Base-by-base conservation (phyloP, 1,140 invertebrate genomes). In the Aphaenogaster ashmeadi region DNA sequence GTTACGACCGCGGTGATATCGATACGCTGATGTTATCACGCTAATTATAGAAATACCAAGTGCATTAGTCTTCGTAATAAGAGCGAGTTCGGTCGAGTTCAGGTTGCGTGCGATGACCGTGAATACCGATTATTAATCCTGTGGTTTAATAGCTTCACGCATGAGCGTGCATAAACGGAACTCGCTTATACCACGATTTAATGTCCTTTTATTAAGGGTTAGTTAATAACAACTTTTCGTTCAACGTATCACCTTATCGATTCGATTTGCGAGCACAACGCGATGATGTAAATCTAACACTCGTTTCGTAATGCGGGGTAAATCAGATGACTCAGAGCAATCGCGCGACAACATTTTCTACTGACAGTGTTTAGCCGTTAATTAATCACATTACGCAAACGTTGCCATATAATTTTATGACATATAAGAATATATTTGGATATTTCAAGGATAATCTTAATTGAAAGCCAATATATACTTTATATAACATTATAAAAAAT, bases 21-120 rank as follows among this genome's bases (percentile, higher is more conserved):
- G 36, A 27, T 27, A 15, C 27, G 13, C 4, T 8, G 27, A 50
- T 47, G 36, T 74, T 75, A 84, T 84, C 79, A 44, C 11, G 80
- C 69, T 75, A 50, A 75, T 84, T 75, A 62, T 84, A 75, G 54
- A 84, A 75, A 75, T 33, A n/a, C 27, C 27, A 36, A 74, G 52
- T 9, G 66, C 11, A 60, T 84, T 84, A 74, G 54, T 60, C 33
- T 27, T 2, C 8, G 41, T 84, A 74, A 75, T 74, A 84, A 38
- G 50, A 81, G 41, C 54, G 52, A 72, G 54, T 60, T 60, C 6
- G 38, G 52, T 33, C 6, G 27, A 36, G 21, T 47, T 83, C 54
- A 60, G 13, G 8, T 60, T 74, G 27, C 80, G 80, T 21, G 47
- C 78, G 36, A 58, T 74, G 80, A 41, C 56, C 80, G 80, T 84